Conservation (phyloP, 64 coral and sea anemone genomes). For the Montipora foliosa region DNA sequence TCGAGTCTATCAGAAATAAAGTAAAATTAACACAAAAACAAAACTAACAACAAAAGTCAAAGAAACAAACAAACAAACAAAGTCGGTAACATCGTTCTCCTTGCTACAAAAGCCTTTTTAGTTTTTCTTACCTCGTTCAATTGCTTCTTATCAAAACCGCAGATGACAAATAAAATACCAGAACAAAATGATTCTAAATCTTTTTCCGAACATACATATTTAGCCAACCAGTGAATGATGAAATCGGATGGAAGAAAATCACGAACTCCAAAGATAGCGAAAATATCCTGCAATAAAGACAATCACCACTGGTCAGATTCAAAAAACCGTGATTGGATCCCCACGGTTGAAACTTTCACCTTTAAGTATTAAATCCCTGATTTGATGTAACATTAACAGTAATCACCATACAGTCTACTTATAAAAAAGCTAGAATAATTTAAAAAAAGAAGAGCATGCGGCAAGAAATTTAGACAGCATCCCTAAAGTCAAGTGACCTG, state of each 20-base stretch:
- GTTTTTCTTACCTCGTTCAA: constrained; percentile 70
- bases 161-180: constrained; percentile 77
- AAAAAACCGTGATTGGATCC: too few relatives aligned
- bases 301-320: too few relatives aligned
- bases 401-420: too few relatives aligned
- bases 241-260: constrained; percentile 81
- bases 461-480: too few relatives aligned
- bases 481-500: too few relatives aligned
- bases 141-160: constrained; percentile 73
- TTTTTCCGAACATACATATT: constrained; percentile 49
- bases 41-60: neutral
- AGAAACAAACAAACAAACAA: too few relatives aligned
- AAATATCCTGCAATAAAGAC: constrained; percentile 39
- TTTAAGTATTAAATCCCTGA: too few relatives aligned
- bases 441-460: too few relatives aligned
- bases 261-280: constrained; percentile 75
- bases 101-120: neutral
- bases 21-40: neutral
- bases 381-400: too few relatives aligned
- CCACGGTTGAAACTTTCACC: too few relatives aligned
- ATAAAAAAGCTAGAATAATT: too few relatives aligned
- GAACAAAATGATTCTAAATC: constrained; percentile 46
- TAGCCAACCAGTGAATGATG: constrained; percentile 71
- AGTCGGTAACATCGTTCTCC: neutral
- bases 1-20: constrained; percentile 47